Conservation (phyloP, 2,797 vertebrate species). For the Uromys caudimaculatus region DNA sequence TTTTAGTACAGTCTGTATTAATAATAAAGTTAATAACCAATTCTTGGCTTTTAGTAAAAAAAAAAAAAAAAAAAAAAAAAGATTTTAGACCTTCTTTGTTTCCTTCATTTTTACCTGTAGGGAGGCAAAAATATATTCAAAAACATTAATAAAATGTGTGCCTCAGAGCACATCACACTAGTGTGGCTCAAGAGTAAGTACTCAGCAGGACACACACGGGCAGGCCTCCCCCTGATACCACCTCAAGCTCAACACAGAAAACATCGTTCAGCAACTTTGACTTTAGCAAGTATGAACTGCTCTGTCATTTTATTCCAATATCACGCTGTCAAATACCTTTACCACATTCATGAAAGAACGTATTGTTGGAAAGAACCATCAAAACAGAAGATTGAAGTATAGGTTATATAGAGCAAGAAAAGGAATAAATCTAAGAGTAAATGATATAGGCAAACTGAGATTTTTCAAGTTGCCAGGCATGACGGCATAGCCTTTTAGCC, state of each 20-base stretch:
- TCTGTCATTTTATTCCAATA: constrained; percentile 34
- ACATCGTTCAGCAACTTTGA: not conserved
- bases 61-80: constrained; percentile 65
- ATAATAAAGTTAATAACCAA: constrained; percentile 36
- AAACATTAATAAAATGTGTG: not conserved
- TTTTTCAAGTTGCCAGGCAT: not conserved
- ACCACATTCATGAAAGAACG: constrained; percentile 31
- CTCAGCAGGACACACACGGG: constrained; percentile 39
- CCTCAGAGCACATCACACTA: constrained; percentile 56
- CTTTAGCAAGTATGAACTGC: constrained; percentile 1
- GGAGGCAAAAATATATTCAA: constrained; percentile 67
- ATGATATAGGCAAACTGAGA: constrained; percentile 21
- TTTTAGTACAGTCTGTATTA: constrained; percentile 58
- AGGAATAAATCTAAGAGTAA: not conserved
- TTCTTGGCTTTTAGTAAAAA: constrained; percentile 58
- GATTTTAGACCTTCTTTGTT: constrained; percentile 77
- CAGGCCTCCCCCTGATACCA: not conserved
- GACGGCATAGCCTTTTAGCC: not conserved
- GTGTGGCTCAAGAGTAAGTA: not conserved
- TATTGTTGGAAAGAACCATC: not conserved
- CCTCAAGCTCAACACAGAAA: constrained; percentile 48
- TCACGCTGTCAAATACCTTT: not conserved
- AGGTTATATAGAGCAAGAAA: not conserved
- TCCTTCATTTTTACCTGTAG: constrained; percentile 87
- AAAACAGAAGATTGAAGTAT: constrained; percentile 10